Conservation (phyloP, 2,113 vertebrate species). For the Ciconia stormi region DNA sequence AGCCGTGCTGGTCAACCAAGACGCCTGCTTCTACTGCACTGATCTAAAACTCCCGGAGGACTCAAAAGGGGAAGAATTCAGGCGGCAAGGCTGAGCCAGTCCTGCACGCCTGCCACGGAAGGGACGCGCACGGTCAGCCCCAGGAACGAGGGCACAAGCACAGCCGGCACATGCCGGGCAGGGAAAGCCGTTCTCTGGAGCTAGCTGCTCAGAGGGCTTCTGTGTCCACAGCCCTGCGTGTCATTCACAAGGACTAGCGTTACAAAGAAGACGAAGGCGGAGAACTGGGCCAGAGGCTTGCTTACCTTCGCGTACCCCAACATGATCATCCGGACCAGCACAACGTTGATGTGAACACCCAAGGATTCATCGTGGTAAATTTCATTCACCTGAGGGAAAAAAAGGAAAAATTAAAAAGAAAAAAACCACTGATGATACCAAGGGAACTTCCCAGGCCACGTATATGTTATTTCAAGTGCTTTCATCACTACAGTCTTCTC, state of each 20-base stretch:
- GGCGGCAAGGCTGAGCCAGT: neutral
- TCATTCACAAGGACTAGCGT: fast-evolving
- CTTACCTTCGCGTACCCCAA: constrained; percentile 94
- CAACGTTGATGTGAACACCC: constrained; percentile 93
- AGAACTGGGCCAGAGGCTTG: neutral
- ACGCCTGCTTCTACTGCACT: neutral
- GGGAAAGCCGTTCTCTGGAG: neutral
- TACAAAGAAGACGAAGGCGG: fast-evolving
- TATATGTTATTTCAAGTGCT: neutral
- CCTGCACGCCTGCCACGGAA: neutral
- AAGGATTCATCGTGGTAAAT: constrained; percentile 98
- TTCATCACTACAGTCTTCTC: neutral
- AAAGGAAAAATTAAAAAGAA: neutral
- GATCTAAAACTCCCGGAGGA: neutral
- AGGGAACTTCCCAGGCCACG: fast-evolving
- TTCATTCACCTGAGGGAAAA: constrained; percentile 88
- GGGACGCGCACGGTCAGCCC: neutral
- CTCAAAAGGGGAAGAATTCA: neutral
- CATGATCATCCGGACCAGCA: constrained; percentile 98
- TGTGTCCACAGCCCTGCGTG: neutral
- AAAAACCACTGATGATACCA: no score
- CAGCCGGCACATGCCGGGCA: neutral
- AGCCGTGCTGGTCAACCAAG: neutral
- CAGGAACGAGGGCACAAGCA: neutral
- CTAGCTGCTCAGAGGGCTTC: neutral